Base-by-base conservation (phyloP, 2,888 invertebrate genomes). In the Leptinotarsa tumamoca region DNA sequence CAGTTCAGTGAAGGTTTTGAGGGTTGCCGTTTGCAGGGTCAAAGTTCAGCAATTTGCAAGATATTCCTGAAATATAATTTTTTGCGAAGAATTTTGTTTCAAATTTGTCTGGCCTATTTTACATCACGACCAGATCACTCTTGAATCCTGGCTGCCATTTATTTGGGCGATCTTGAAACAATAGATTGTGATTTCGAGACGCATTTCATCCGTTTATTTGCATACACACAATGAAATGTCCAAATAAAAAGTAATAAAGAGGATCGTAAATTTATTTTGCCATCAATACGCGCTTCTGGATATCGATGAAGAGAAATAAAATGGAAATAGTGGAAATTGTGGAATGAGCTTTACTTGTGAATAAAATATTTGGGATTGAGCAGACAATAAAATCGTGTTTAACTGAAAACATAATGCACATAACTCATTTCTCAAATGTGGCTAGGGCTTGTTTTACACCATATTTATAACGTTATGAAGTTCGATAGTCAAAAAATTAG, bases 161-260 rank as follows among this genome's bases (percentile, higher is more conserved):
- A 83, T 83, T 83, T 79, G 76, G 77, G 78, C 79, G 80, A 83
- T 83, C 83, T 82, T 80, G 81, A 81, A 83, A 83, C 84, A 84
- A 84, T 83, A 71, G 67, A 84, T 75, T 72, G 52, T 52, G 68
- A 73, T 86, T 83, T 82, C 83, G 82, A 83, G 85, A 83, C 85
- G 85, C 83, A 83, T 83, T 84, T 83, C 83, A 82, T 84, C 84
- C 83, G 83, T 85, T 84, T 85, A 86, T 87, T 87, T 87, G 86
- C 86, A 86, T 87, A 86, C 86, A 85, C 86, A 86, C 87, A 86
- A 86, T 86, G 86, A 87, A 86, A 87, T 86, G 85, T 85, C 80
- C 84, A 85, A 85, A 86, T 85, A 86, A 87, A 86, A 86, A 86
- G 85, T 86, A 86, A 87, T 87, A 86, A 86, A 86, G 84, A 81